A percentile compares a stretch with the other conserved stretches of the same genome.
Conservation (phyloP, 2,888 invertebrate genomes). For the Diloba caeruleocephala region DNA sequence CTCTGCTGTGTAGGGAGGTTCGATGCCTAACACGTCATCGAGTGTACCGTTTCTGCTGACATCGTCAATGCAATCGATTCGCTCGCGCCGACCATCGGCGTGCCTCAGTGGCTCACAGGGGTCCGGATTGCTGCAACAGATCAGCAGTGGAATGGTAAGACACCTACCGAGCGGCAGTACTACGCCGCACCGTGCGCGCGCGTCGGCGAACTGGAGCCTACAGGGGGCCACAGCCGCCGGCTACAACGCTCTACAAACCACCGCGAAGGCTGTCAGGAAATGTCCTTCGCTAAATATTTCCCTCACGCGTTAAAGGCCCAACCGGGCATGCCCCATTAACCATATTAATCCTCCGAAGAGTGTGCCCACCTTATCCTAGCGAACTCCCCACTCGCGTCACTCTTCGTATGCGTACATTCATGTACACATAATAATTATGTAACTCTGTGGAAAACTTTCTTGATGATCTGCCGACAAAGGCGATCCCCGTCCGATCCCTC, state of each 20-base stretch:
- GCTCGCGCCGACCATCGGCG: constrained; percentile 92
- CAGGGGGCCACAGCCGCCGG: constrained; percentile 87
- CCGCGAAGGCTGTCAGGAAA: constrained; percentile 91
- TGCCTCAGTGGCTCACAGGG: constrained; percentile 92
- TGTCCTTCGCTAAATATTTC: constrained; percentile 94
- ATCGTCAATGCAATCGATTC: constrained; percentile 88
- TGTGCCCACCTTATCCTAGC: constrained; percentile 18
- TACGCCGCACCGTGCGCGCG: constrained; percentile 69
- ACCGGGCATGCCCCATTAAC: neutral
- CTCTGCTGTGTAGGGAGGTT: constrained; percentile 91
- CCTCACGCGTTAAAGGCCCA: constrained; percentile 87
- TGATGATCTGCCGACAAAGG: constrained; percentile 49
- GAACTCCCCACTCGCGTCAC: constrained; percentile 12
- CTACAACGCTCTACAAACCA: constrained; percentile 86
- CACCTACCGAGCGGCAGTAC: constrained; percentile 91
- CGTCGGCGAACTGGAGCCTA: constrained; percentile 83
- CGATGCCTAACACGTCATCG: constrained; percentile 96
- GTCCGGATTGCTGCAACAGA: constrained; percentile 94
- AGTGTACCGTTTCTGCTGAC: constrained; percentile 96
- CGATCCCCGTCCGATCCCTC: constrained; percentile 71
- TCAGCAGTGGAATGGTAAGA: constrained; percentile 98
- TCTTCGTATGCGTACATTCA: constrained; percentile 11
- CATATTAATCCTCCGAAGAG: constrained; percentile 9
- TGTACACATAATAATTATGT: neutral
- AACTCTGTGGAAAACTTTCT: constrained; percentile 6